phyloP scores from a whole-genome alignment of 2,888 invertebrate genomes.

The Dicycla oo region DNA sequence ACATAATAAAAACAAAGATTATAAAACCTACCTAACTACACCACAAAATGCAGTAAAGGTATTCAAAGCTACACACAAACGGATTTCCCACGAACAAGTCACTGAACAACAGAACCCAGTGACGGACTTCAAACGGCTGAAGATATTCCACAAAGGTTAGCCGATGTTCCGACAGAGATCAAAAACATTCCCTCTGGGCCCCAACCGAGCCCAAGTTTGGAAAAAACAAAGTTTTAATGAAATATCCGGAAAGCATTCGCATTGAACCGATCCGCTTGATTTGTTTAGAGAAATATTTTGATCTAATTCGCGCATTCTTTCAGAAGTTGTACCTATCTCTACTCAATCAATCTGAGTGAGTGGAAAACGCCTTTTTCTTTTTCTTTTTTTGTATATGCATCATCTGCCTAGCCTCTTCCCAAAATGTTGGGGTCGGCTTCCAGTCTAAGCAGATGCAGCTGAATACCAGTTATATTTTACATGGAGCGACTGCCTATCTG shows the following conservation, averaged over 20 bases:
- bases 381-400: no score
- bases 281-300: slow-evolving; percentile 60
- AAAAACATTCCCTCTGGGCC: slow-evolving; percentile 59
- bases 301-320: slow-evolving; percentile 46
- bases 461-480: no score
- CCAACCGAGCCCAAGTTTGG: slow-evolving; percentile 45
- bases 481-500: no score
- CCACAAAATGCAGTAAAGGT: not conserved
- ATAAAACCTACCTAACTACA: not conserved
- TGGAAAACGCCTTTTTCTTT: no score
- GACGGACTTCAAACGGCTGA: slow-evolving; percentile 29
- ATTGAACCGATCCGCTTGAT: slow-evolving; percentile 48
- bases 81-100: slow-evolving; percentile 12
- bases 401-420: no score
- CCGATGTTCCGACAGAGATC: slow-evolving; percentile 44
- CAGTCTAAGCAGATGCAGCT: no score
- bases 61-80: slow-evolving; percentile 24
- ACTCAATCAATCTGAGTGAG: no score
- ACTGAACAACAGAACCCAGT: slow-evolving; percentile 11
- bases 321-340: not conserved
- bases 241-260: slow-evolving; percentile 66
- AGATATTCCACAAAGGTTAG: slow-evolving; percentile 19
- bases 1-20: not conserved
- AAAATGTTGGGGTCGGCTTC: no score
- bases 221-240: slow-evolving; percentile 75